Conservation (phyloP, 2,113 vertebrate genomes). For the Ascaphus truei region DNA sequence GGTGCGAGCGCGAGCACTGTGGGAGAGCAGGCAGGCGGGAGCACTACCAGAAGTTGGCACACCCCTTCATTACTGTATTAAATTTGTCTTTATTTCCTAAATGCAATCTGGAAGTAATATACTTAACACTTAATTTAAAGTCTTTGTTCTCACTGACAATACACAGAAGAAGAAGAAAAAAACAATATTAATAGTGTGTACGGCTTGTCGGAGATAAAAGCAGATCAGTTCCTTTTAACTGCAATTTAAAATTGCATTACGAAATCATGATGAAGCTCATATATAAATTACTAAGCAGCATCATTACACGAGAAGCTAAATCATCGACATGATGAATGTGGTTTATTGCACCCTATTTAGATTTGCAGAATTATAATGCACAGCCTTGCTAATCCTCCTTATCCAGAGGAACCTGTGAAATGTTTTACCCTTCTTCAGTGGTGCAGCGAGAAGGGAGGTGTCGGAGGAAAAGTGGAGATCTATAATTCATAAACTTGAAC, state of each 20-base stretch:
- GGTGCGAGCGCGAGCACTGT: too few relatives aligned
- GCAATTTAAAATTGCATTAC: neutral
- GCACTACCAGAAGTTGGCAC: too few relatives aligned
- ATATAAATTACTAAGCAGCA: constrained; percentile 5
- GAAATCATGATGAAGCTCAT: constrained; percentile 6
- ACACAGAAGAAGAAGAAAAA: neutral
- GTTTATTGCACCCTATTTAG: constrained; percentile 25
- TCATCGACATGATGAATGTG: neutral
- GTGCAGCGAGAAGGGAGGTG: neutral
- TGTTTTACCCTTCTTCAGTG: too few relatives aligned
- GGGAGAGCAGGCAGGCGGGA: too few relatives aligned
- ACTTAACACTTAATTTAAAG: neutral
- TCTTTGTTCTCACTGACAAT: neutral
- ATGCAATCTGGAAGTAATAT: neutral
- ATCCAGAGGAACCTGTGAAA: too few relatives aligned
- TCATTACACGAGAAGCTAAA: constrained; percentile 23
- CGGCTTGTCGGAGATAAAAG: neutral
- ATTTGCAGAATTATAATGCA: constrained; percentile 31
- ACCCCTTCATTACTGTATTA: neutral
- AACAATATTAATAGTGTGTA: neutral
- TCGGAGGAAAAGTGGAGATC: constrained; percentile 21
- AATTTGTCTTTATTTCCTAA: neutral
- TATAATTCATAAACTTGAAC: constrained; percentile 21
- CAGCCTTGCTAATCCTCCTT: constrained; percentile 30
- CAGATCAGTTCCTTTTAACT: neutral